Evolutionary conservation across 2,888 invertebrate species (phyloP), one percentile per base, ranked within the genome.

Genomic region (Taenaris catops): DNA sequence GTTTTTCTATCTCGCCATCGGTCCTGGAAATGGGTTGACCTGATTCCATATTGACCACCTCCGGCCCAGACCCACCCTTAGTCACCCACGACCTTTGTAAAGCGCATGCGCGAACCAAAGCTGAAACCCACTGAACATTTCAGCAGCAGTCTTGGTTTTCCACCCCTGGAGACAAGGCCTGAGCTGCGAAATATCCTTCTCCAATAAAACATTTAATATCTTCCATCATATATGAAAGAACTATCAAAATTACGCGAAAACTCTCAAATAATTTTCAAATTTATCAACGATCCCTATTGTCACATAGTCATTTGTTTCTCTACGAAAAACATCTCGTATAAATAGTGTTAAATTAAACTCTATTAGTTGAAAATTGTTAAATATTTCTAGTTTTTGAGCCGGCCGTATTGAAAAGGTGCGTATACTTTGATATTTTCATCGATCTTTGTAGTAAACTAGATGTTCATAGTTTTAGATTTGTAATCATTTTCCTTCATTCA

Each of bases 281-380:
- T 65, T 44, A 65, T 68, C 35, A 70, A 63, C 54, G 73, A 76
- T 21, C 73, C 73, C 12, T 48, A 66, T 26, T 58, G 71, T 17
- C 76, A 81, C 31, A 75, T 80, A 54, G 46, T 80, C 3, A 83
- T 83, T 35, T 64, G 74, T 58, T 81, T 86, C 46, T 84, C 84
- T 10, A 83, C 83, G 0, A 83, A 86, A 66, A 84, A 83, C 56
- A 84, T 86, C 43, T 76, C 80, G 1, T 84, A 84, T 42, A 86
- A 79, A 54, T 84, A 84, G 84, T 80, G 75, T 34, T 54, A 18
- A 42, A 34, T 46, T 35, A 44, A 41, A 26, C 12, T 28, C 18
- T 11, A n/a, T 23, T 31, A 25, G 18, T 23, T 11, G n/a, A n/a
- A n/a, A 16, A 16, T 26, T 8, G n/a, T n/a, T 16, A 8, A 18